phyloP scores from a whole-genome alignment of 1,140 invertebrate species.

The Asobara japonica region DNA sequence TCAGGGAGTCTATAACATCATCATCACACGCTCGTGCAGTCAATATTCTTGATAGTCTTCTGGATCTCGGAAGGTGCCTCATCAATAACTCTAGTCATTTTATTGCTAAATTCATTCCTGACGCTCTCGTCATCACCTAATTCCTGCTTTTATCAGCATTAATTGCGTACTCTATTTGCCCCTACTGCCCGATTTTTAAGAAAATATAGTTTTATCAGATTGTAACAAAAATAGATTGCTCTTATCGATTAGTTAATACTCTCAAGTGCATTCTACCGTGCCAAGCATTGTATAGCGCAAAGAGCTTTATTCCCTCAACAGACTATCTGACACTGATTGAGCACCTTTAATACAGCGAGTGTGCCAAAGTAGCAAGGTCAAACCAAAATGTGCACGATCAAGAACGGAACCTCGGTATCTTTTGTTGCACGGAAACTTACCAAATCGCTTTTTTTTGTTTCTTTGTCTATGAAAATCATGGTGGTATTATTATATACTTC shows the following conservation, averaged over 20 bases:
- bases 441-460: too few relatives aligned
- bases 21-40: conserved; percentile 70
- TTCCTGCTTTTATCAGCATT: too few relatives aligned
- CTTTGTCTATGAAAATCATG: too few relatives aligned
- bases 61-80: conserved; percentile 88
- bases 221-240: conserved; percentile 49
- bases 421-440: too few relatives aligned
- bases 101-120: too few relatives aligned
- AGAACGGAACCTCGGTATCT: too few relatives aligned
- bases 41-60: conserved; percentile 82
- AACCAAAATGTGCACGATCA: not conserved
- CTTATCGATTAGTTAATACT: conserved; percentile 32
- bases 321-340: conserved; percentile 35
- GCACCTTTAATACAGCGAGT: conserved; percentile 1
- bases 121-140: too few relatives aligned
- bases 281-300: not conserved
- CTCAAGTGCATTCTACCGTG: conserved; percentile 25
- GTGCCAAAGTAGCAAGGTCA: not conserved
- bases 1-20: conserved; percentile 66
- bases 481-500: too few relatives aligned
- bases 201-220: not conserved
- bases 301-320: conserved; percentile 1
- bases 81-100: not conserved
- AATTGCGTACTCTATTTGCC: too few relatives aligned
- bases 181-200: not conserved